Conservation (phyloP, 2,888 invertebrate genomes). For the Conistra vaccinii region DNA sequence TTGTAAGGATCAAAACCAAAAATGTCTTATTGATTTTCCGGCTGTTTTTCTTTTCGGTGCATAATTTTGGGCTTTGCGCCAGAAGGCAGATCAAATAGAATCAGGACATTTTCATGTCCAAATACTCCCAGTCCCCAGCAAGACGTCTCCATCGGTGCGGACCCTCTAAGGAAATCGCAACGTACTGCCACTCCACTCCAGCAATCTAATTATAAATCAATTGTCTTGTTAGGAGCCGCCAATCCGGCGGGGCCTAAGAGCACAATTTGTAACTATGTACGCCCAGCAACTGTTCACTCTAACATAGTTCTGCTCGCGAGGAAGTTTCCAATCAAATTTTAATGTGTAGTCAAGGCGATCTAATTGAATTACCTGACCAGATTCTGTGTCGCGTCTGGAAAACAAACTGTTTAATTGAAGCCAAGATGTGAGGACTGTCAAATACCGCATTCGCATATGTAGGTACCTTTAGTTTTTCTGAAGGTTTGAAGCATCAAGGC, state of each 20-base stretch:
- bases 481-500: not conserved
- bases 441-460: conserved; percentile 3
- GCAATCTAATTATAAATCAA: conserved; percentile 75
- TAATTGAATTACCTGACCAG: conserved; percentile 83
- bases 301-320: conserved; percentile 75
- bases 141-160: conserved; percentile 4
- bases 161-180: conserved; percentile 59
- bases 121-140: not conserved
- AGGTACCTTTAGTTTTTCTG: not conserved
- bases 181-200: conserved; percentile 33
- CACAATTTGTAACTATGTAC: conserved; percentile 67
- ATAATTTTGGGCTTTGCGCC: not conserved
- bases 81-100: not conserved
- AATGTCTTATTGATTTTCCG: not conserved
- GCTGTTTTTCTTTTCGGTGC: not conserved
- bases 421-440: conserved; percentile 26
- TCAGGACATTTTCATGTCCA: not conserved
- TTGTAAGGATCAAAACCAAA: no score
- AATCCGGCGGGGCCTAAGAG: conserved; percentile 65
- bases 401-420: conserved; percentile 62
- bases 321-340: conserved; percentile 82
- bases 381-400: conserved; percentile 71
- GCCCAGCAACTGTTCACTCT: conserved; percentile 66
- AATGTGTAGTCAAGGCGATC: conserved; percentile 75
- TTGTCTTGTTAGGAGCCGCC: conserved; percentile 72